These are phyloP conservation scores for Daphoenositta chrysoptera DNA, from an alignment of 2,113 vertebrate species.

Conservation along the genomic window DNA sequence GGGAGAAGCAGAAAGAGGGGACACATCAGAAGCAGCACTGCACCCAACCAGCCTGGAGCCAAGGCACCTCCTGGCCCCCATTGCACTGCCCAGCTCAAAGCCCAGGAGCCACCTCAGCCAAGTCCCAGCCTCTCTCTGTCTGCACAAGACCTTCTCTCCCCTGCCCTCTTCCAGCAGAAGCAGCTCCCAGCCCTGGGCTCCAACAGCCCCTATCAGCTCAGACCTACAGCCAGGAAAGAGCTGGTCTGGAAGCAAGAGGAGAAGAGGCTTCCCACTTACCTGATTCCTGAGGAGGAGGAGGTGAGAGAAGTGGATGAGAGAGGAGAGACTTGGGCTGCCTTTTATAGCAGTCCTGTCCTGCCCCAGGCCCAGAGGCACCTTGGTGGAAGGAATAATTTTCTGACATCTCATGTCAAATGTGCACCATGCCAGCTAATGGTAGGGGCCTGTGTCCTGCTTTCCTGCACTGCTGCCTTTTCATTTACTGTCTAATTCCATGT, in stretches of 20 bases:
- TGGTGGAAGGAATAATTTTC: not conserved
- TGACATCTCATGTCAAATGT: not conserved
- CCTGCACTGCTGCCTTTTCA: not conserved
- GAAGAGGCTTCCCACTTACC: not conserved
- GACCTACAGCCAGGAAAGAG: too few relatives aligned
- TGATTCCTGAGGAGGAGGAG: not conserved
- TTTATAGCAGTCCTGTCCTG: not conserved
- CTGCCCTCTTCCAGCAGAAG: not conserved
- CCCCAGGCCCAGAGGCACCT: not conserved
- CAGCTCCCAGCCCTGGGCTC: not conserved
- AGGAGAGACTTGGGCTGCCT: not conserved
- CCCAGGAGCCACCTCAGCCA: not conserved
- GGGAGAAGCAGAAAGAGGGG: not conserved
- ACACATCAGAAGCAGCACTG: not conserved
- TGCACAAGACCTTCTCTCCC: not conserved
- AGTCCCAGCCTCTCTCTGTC: not conserved
- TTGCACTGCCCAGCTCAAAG: not conserved
- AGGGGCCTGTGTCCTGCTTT: not conserved
- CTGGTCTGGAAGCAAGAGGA: not conserved
- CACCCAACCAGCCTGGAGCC: accelerated
- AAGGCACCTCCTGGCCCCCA: not conserved
- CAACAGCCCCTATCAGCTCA: not conserved
- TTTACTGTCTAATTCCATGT: not conserved
- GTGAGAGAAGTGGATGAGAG: not conserved
- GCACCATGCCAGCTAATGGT: not conserved